Evolutionary conservation across 2,797 vertebrate species (phyloP).

Genomic region (Manis javanica): DNA sequence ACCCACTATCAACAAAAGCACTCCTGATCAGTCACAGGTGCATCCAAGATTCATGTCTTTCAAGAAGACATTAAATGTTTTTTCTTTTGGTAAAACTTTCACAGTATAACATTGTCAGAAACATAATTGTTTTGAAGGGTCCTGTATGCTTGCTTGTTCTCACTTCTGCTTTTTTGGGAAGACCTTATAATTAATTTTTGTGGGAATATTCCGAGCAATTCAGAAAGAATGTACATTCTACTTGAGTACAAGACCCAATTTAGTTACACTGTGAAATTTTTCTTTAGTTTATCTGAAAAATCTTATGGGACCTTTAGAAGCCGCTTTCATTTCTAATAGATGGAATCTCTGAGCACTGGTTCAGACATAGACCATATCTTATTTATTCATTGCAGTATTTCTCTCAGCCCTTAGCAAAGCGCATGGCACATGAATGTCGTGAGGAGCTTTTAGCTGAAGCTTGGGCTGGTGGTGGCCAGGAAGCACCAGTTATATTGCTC

Average conservation of each 20-base stretch:
- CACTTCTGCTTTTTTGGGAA: background rate
- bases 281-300: background rate
- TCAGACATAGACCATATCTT: accelerated
- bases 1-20: background rate
- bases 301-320: background rate
- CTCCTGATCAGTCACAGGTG: background rate
- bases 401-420: background rate
- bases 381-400: background rate
- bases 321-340: background rate
- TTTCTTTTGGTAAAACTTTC: background rate
- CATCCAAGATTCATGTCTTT: background rate
- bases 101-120: background rate
- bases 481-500: background rate
- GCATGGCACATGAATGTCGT: accelerated
- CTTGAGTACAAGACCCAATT: background rate
- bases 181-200: constrained; percentile 9
- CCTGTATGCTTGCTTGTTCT: background rate
- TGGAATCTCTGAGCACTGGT: background rate
- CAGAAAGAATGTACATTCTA: background rate
- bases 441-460: background rate
- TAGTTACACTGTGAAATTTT: background rate
- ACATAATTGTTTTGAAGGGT: background rate
- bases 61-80: background rate
- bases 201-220: constrained; percentile 22
- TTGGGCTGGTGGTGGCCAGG: background rate